phyloP scores from a whole-genome alignment of 2,888 invertebrate species.

The Parelbella ahira region DNA sequence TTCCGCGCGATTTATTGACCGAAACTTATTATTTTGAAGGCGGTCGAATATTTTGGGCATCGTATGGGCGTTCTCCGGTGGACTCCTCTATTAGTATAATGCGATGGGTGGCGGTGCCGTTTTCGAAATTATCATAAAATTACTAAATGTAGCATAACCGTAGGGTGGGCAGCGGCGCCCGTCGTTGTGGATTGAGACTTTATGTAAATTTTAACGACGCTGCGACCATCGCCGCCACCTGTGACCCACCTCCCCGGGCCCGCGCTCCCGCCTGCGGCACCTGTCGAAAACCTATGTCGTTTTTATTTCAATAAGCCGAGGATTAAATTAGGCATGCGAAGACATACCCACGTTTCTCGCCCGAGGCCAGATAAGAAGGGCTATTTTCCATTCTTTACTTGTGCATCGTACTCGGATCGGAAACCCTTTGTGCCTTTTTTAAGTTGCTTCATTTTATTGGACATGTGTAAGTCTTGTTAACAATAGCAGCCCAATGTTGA shows the following conservation, averaged over 20 bases:
- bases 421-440: conserved; percentile 15
- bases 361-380: conserved; percentile 36
- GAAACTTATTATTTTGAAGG: conserved; percentile 73
- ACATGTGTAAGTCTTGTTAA: conserved; percentile 35
- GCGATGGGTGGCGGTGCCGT: conserved; percentile 79
- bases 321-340: conserved; percentile 77
- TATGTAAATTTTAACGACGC: conserved; percentile 81
- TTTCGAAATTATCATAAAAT: conserved; percentile 81
- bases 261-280: conserved; percentile 53
- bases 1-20: conserved; percentile 71
- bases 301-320: conserved; percentile 79
- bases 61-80: conserved; percentile 51
- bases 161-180: conserved; percentile 73
- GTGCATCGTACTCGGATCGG: conserved; percentile 26
- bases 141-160: conserved; percentile 81
- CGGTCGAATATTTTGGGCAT: conserved; percentile 63
- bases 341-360: conserved; percentile 52
- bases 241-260: conserved; percentile 54
- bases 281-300: conserved; percentile 80
- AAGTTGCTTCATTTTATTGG: conserved; percentile 22
- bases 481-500: conserved; percentile 13
- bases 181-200: conserved; percentile 79
- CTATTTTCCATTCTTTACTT: conserved; percentile 48
- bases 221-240: conserved; percentile 79
- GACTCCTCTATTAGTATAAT: conserved; percentile 79